Evolutionary conservation across 1,140 invertebrate species (phyloP).

Genomic region (Drosophila biarmipes): DNA sequence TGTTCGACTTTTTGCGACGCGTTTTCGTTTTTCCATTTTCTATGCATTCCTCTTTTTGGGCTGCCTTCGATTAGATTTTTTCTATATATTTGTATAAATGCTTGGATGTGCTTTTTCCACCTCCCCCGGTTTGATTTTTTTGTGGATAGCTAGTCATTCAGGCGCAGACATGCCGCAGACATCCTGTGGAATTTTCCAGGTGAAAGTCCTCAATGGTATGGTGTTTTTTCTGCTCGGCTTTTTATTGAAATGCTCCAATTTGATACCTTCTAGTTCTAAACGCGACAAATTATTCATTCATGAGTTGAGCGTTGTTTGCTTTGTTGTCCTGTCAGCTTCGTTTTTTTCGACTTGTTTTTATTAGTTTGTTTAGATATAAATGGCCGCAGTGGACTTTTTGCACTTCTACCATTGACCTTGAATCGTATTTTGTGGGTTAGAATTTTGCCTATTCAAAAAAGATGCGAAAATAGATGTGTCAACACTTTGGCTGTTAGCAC

Average conservation of each 20-base stretch:
- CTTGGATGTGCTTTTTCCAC: constrained; percentile 23
- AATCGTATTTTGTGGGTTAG: constrained; percentile 52
- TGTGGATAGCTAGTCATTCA: constrained; percentile 59
- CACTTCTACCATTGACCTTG: constrained; percentile 62
- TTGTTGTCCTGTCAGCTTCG: constrained; percentile 21
- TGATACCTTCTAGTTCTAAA: constrained; percentile 63
- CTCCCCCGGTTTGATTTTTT: constrained; percentile 34
- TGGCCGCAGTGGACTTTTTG: constrained; percentile 23
- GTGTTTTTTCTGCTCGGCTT: constrained; percentile 29
- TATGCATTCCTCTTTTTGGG: constrained; percentile 52
- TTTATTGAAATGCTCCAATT: constrained; percentile 59
- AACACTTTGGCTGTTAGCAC: constrained; percentile 35
- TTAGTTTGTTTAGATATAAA: constrained; percentile 68
- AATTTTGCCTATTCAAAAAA: constrained; percentile 27
- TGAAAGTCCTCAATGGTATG: constrained; percentile 67
- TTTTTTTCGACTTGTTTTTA: constrained; percentile 45
- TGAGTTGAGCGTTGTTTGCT: constrained; percentile 50
- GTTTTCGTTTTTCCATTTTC: constrained; percentile 43
- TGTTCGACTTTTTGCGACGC: constrained; percentile 44
- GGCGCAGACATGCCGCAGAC: constrained; percentile 75
- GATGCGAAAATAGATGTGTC: constrained; percentile 35
- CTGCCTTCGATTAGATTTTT: constrained; percentile 76
- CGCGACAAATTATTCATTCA: constrained; percentile 74
- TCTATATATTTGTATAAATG: constrained; percentile 73
- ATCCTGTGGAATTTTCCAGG: constrained; percentile 71